phyloP scores from a whole-genome alignment of 2,113 vertebrate species.

The Antechinus flavipes region DNA sequence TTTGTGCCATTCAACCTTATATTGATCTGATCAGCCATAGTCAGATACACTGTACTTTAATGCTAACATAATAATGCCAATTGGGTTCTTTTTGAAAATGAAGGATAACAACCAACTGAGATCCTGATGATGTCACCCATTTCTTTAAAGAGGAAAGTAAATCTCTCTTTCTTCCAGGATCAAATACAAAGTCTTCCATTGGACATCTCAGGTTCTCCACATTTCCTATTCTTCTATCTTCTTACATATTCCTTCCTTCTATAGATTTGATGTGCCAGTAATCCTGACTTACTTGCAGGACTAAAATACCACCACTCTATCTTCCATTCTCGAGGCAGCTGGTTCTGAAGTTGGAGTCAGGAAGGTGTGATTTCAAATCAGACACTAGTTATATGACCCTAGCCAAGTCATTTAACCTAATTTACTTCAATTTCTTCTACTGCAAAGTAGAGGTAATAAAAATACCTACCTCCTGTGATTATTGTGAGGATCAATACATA shows the following conservation, averaged over 20 bases:
- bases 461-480: too few species aligned
- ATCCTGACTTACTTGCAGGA: too few species aligned
- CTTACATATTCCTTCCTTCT: background rate
- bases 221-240: background rate
- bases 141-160: too few species aligned
- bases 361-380: too few species aligned
- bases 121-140: background rate
- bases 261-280: background rate
- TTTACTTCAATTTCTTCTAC: too few species aligned
- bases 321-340: too few species aligned
- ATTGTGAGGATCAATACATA: too few species aligned
- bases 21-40: background rate
- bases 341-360: too few species aligned
- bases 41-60: background rate
- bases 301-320: too few species aligned
- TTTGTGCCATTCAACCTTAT: background rate
- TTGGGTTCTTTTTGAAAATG: background rate
- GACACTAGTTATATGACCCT: too few species aligned
- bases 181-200: background rate
- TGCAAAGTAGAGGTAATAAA: too few species aligned
- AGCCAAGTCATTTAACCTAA: too few species aligned
- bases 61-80: background rate
- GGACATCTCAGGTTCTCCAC: background rate
- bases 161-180: background rate
- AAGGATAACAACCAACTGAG: background rate